Base-by-base conservation (phyloP, 2,888 invertebrate genomes). In the Blastobasis lacticolella region DNA sequence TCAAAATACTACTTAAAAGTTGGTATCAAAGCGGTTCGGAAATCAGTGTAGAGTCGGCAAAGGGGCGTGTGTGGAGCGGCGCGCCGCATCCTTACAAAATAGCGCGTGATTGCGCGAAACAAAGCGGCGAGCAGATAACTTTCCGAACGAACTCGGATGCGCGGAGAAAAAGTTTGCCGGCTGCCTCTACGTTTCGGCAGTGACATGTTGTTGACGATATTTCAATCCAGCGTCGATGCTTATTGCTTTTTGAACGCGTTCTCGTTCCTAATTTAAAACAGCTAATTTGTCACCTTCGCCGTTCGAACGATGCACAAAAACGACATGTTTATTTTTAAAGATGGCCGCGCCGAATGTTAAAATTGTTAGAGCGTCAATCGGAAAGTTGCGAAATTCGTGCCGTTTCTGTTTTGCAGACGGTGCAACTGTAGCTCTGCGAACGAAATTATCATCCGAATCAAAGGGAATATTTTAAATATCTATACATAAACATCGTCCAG, bases 381-480 rank as follows among this genome's bases (percentile, higher is more conserved):
- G 23, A 23, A 23, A 23, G 23, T 23, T 23, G 23, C 23, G 3
- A 23, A 23, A 23, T 23, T 3, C 23, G 3, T 23, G 23, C 23
- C 23, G 23, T 55, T 52, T 54, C 58, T 62, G 72, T 74, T 79
- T 52, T 81, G 81, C 74, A 67, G 73, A 78, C 82, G 77, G 66
- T 82, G 72, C 56, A 56, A 58, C 63, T 60, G 59, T 66, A 61
- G 71, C 69, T 72, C 67, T 71, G 71, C 75, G 73, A 81, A 79
- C 78, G 73, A 82, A 86, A 87, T 88, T 87, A 88, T 86, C 86
- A 81, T 86, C 73, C 73, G 80, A 79, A 88, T 88, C 88, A 89
- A 89, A 89, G 87, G 78, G 87, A 88, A 88, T 87, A 88, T 87
- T 86, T 88, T 81, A 84, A 86, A 87, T 83, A 81, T 78, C 75